Percentiles rank a stretch among this genome's conserved stretches.
These are phyloP conservation scores for Psococerastis gibbosa DNA, from an alignment of 2,888 invertebrate genomes.

Conservation along the genomic window DNA sequence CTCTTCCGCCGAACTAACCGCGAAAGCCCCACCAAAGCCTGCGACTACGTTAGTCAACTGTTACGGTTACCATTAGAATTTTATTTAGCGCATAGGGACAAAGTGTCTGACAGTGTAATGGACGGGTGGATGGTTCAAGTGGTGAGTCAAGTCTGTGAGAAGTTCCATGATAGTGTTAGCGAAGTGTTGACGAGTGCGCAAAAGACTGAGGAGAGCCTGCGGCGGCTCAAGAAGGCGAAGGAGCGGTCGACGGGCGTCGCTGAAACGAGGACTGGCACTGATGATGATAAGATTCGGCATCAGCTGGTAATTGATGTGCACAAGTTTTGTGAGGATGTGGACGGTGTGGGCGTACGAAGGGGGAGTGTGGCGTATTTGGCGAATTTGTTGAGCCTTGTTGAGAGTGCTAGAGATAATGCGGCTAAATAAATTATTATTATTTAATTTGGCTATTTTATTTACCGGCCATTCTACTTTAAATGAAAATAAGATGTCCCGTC, in stretches of 20 bases:
- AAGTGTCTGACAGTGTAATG: constrained; percentile 24
- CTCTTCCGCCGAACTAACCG: constrained; percentile 83
- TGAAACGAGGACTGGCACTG: constrained; percentile 44
- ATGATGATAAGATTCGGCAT: constrained; percentile 85
- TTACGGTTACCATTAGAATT: constrained; percentile 40
- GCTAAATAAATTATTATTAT: constrained; percentile 8
- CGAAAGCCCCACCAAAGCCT: constrained; percentile 62
- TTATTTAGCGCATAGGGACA: constrained; percentile 21
- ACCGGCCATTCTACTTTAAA: constrained; percentile 5
- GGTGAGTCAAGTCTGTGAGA: neutral
- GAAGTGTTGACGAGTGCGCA: constrained; percentile 86
- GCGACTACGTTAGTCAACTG: constrained; percentile 54
- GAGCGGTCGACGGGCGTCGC: constrained; percentile 33
- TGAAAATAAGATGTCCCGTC: too few relatives aligned
- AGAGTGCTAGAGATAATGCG: constrained; percentile 33
- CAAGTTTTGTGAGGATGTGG: constrained; percentile 45
- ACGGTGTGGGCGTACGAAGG: constrained; percentile 33
- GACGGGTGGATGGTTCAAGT: constrained; percentile 25
- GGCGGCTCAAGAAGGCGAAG: constrained; percentile 69
- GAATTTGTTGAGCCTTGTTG: constrained; percentile 40
- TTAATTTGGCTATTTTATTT: neutral
- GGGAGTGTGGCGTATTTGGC: constrained; percentile 36
- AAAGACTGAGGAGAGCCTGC: constrained; percentile 86
- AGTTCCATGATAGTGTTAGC: constrained; percentile 35
- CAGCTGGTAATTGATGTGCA: constrained; percentile 76